Evolutionary conservation across 1,140 invertebrate genomes (phyloP).

Genomic region (Panulirus ornatus): DNA sequence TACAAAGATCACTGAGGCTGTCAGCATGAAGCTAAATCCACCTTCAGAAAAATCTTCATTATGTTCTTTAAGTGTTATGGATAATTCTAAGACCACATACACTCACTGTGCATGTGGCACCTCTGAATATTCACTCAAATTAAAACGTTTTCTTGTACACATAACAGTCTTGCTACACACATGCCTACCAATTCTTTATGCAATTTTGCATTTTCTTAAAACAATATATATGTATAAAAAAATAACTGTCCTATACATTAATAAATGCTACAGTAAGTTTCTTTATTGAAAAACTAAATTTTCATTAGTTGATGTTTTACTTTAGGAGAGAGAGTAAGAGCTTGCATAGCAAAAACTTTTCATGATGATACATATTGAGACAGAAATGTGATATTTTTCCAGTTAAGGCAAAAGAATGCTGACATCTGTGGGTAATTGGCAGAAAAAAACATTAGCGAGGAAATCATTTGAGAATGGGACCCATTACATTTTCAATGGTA

Average conservation of each 20-base stretch:
- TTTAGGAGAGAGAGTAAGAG: too few relatives aligned
- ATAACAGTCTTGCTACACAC: neutral
- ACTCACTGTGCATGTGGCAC: too few relatives aligned
- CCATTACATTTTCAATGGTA: neutral
- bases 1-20: neutral
- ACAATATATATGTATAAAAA: neutral
- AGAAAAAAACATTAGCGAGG: neutral
- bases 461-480: neutral
- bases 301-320: too few relatives aligned
- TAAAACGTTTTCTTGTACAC: neutral
- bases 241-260: neutral
- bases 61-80: too few relatives aligned
- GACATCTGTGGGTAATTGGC: too few relatives aligned
- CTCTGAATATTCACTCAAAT: neutral
- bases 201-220: neutral
- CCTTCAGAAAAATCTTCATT: neutral
- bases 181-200: neutral
- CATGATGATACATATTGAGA: too few relatives aligned
- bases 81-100: too few relatives aligned
- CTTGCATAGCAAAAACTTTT: too few relatives aligned
- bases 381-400: too few relatives aligned
- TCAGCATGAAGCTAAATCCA: neutral
- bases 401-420: too few relatives aligned
- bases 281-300: neutral
- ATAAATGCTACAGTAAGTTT: neutral